Percentiles rank a stretch among this genome's conserved stretches.
phyloP scores from a whole-genome alignment of 1,140 invertebrate species.

The Camponotus floridanus region DNA sequence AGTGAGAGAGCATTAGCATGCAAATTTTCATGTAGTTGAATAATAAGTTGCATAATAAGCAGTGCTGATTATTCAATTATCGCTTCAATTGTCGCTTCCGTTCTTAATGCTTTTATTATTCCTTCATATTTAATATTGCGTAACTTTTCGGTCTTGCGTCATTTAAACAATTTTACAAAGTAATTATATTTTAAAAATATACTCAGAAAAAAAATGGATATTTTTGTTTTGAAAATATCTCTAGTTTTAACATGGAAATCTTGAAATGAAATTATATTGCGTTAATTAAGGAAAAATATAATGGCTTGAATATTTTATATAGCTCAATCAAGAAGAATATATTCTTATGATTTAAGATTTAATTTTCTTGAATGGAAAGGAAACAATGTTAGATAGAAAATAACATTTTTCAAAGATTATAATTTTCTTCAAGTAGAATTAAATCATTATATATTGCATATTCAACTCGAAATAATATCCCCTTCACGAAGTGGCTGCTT shows the following conservation, averaged over 20 bases:
- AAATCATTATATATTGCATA: background rate
- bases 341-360: no score
- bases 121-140: slow-evolving; percentile 12
- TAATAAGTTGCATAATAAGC: slow-evolving; percentile 44
- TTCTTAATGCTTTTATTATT: slow-evolving; percentile 30
- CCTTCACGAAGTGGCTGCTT: background rate
- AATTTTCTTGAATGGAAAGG: no score
- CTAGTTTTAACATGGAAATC: no score
- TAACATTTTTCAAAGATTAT: background rate
- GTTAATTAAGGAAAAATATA: no score
- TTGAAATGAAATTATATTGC: no score
- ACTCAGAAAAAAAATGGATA: no score
- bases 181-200: no score
- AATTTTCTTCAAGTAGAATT: background rate
- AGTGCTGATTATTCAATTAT: slow-evolving; percentile 50
- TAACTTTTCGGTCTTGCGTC: background rate
- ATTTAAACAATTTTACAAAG: slow-evolving; percentile 8
- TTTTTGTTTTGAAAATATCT: no score
- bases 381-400: no score
- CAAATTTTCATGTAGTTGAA: slow-evolving; percentile 37
- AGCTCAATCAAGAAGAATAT: no score
- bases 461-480: background rate
- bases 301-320: no score
- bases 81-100: slow-evolving; percentile 33
- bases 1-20: slow-evolving; percentile 38